Conservation (phyloP, 2,888 invertebrate species). For the Zygothrica quintamaculata region DNA sequence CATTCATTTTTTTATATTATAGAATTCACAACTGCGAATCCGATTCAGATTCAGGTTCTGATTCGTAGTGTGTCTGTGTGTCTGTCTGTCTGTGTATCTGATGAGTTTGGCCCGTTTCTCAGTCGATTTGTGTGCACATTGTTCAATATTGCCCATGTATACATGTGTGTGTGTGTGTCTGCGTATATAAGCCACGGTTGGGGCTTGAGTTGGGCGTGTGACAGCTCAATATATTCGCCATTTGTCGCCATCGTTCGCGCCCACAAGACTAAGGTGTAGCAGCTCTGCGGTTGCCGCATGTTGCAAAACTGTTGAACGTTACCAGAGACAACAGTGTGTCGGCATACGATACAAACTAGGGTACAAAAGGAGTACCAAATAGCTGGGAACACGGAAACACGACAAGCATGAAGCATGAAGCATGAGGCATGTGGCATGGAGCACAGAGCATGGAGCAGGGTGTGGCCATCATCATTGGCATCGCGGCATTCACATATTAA, state of each 20-base stretch:
- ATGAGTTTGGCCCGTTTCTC: slow-evolving; percentile 36
- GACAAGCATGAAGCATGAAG: too few species aligned
- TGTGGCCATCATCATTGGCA: slow-evolving; percentile 23
- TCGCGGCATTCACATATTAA: slow-evolving; percentile 33
- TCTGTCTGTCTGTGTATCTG: slow-evolving; percentile 31
- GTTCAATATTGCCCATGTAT: slow-evolving; percentile 60
- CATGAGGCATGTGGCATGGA: too few species aligned
- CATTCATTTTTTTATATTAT: slow-evolving; percentile 32
- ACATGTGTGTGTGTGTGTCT: slow-evolving; percentile 25
- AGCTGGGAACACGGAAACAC: too few species aligned
- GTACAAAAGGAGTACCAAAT: too few species aligned
- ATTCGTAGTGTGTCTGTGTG: slow-evolving; percentile 4
- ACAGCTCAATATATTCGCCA: slow-evolving; percentile 79
- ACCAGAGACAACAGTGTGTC: slow-evolving; percentile 42
- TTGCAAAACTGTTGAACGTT: slow-evolving; percentile 77
- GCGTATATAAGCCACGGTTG: slow-evolving; percentile 15
- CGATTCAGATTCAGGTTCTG: slow-evolving; percentile 61
- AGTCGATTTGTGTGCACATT: slow-evolving; percentile 67
- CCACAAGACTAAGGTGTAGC: slow-evolving; percentile 51
- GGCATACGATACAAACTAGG: neutral
- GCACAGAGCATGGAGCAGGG: slow-evolving; percentile 2
- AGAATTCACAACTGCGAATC: slow-evolving; percentile 55
- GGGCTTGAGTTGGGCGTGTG: slow-evolving; percentile 58
- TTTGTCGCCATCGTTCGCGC: slow-evolving; percentile 70
- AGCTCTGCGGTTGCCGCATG: slow-evolving; percentile 57